Base-by-base conservation (phyloP, 2,113 vertebrate genomes). In the Antechinus flavipes region DNA sequence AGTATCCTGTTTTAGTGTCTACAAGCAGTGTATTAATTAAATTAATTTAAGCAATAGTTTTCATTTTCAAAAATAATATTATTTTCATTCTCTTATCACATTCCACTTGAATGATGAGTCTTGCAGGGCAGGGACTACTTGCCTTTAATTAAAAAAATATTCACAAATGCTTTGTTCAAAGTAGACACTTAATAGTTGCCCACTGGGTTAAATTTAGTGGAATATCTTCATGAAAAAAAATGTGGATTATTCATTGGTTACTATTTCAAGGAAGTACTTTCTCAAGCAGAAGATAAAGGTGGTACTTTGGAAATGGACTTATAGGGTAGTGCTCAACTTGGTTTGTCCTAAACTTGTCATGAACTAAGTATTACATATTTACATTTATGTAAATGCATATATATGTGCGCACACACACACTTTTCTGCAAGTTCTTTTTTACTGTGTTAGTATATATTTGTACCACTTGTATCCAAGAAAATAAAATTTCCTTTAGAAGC, bases 231-330 rank as follows among this genome's bases (percentile, higher is more conserved):
- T 50, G 47, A 89, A 50, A 11, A 14, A 84, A 91, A 23, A 10
- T 50, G 9, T 9, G 26, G 26, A 42, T 61, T 24, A 6, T 42
- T 25, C 8, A 42, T 47, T 27, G 22, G 26, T 90, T 54, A 49
- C 35, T 14, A 42, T 53, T 53, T 53, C 54, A 2, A 25, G 12
- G 4, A 0, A 0, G 6, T 50, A 25, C 1, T 27, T 91, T 42
- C 30, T 91, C 23, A 49, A 30, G 94, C 68, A 47, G 23, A 54
- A 11, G 27, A 24, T 52, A 24, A 61, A 46, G 90, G 35, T 9
- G 2, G 12, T 35, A 1, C n/a, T 49, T 26, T 54, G n/a, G 90
- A 91, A 52, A 49, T 19, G 52, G 47, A 49, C 11, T 2, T 52
- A 35, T 91, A 30, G 55, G 14, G 25, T 35, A 27, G 54, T 84